phyloP scores from a whole-genome alignment of 2,113 vertebrate genomes.

The Myiopsitta monachus region DNA sequence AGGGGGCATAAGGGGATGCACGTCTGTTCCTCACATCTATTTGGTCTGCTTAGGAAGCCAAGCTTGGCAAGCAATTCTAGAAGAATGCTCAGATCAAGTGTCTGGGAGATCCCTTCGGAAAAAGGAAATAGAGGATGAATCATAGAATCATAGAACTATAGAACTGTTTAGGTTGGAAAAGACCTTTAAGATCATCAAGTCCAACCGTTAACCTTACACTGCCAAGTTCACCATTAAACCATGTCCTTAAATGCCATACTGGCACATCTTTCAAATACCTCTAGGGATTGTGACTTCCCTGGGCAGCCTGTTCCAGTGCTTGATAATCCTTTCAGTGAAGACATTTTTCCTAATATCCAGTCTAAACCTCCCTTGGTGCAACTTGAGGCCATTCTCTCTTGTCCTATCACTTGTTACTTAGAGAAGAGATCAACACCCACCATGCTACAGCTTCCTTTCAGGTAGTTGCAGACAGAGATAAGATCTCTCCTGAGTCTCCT shows the following conservation, averaged over 20 bases:
- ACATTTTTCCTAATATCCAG: background rate
- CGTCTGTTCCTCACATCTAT: background rate
- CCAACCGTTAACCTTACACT: background rate
- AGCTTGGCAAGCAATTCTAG: background rate
- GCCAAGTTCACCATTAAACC: background rate
- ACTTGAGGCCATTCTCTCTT: background rate
- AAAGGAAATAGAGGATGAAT: background rate
- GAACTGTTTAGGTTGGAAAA: background rate
- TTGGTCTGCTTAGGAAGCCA: background rate
- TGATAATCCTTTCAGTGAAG: background rate
- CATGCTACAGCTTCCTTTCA: background rate
- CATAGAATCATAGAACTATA: background rate
- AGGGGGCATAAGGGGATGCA: accelerated
- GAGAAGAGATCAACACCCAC: background rate
- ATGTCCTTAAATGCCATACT: background rate
- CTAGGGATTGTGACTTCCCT: background rate
- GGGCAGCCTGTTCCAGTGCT: background rate
- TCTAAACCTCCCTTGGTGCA: background rate
- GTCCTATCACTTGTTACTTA: background rate
- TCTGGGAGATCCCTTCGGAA: accelerated
- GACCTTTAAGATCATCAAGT: background rate
- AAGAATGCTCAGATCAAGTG: background rate
- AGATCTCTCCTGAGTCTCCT: background rate
- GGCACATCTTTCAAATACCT: background rate
- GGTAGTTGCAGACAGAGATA: background rate